phyloP scores from a whole-genome alignment of 2,888 invertebrate species.

The Omphaloscelis lunosa region DNA sequence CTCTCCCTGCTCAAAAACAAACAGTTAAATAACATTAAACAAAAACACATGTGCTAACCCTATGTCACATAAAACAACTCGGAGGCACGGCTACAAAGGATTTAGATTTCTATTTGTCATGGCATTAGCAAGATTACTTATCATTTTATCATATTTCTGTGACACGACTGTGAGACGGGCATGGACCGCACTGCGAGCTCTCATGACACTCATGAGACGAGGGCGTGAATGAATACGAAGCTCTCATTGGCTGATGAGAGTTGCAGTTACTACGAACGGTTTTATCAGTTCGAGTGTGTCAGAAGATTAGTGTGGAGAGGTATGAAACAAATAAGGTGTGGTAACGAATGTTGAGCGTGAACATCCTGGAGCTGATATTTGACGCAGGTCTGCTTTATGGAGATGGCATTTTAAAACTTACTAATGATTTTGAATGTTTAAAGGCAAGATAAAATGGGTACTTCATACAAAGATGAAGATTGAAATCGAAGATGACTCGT shows the following conservation, averaged over 20 bases:
- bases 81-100: conserved; percentile 79
- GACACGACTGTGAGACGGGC: conserved; percentile 72
- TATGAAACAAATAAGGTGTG: conserved; percentile 28
- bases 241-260: conserved; percentile 75
- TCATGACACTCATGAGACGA: conserved; percentile 84
- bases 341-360: conserved; percentile 2
- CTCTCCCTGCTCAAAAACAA: background rate
- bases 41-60: conserved; percentile 48
- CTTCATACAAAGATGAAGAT: too few species aligned
- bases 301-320: conserved; percentile 50
- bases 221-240: conserved; percentile 79
- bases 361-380: conserved; percentile 3
- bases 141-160: conserved; percentile 68
- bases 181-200: conserved; percentile 71
- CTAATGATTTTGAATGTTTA: too few species aligned
- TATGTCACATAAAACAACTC: conserved; percentile 41
- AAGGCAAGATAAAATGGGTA: too few species aligned
- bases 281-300: conserved; percentile 60
- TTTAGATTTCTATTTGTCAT: conserved; percentile 74
- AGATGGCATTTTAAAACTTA: too few species aligned
- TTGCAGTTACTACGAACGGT: conserved; percentile 43
- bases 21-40: background rate
- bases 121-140: conserved; percentile 74
- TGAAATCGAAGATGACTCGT: too few species aligned
- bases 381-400: background rate